Percentiles rank a stretch among this genome's conserved stretches.
phyloP scores from a whole-genome alignment of 2,888 invertebrate species.

The Chrysodeixis includens region DNA sequence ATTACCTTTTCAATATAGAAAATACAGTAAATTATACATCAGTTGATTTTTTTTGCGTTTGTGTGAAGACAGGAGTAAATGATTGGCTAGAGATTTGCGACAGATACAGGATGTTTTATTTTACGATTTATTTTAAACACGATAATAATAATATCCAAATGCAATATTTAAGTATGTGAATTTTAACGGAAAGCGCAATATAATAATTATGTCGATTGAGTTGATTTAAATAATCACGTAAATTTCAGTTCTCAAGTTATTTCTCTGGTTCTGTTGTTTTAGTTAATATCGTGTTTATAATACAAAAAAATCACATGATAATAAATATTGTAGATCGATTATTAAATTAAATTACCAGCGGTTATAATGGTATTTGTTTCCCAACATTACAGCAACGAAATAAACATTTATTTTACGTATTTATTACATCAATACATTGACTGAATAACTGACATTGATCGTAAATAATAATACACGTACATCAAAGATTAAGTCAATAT shows the following conservation, averaged over 20 bases:
- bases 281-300: no score
- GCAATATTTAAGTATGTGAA: no score
- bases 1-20: slow-evolving; percentile 81
- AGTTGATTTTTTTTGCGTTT: slow-evolving; percentile 54
- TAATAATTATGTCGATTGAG: no score
- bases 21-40: slow-evolving; percentile 68
- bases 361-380: neutral
- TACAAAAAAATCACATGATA: no score
- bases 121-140: neutral
- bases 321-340: no score
- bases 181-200: no score
- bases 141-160: neutral
- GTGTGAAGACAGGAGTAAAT: slow-evolving; percentile 38
- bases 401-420: neutral
- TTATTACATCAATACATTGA: neutral
- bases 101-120: slow-evolving; percentile 12
- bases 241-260: no score
- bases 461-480: slow-evolving; percentile 9
- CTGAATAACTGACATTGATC: slow-evolving; percentile 7
- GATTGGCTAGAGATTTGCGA: slow-evolving; percentile 12
- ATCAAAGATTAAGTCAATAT: slow-evolving; percentile 5
- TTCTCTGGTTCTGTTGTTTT: no score
- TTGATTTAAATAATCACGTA: no score
- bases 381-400: slow-evolving; percentile 1
- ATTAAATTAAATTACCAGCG: no score